phyloP scores from a whole-genome alignment of 2,888 invertebrate species.

The Erebia epiphron region DNA sequence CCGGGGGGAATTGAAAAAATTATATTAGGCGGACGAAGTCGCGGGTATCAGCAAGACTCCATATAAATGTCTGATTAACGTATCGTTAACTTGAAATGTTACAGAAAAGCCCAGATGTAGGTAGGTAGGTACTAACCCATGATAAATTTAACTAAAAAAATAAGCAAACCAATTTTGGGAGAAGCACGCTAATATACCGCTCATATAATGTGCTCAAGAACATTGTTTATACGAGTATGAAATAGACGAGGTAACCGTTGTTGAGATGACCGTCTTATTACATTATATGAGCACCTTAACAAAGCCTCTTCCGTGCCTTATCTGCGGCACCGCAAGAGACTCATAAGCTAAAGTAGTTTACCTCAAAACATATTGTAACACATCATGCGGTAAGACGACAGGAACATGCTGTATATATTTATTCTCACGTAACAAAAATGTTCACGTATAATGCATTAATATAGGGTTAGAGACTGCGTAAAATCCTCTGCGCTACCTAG shows the following conservation, averaged over 20 bases:
- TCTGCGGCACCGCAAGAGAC: slow-evolving; percentile 73
- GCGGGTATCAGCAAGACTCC: too few species aligned
- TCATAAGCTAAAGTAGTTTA: slow-evolving; percentile 77
- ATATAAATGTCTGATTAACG: too few species aligned
- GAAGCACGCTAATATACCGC: slow-evolving; percentile 43
- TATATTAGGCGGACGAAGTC: too few species aligned
- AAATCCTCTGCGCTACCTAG: too few species aligned
- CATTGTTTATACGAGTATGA: slow-evolving; percentile 56
- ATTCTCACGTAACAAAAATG: slow-evolving; percentile 69
- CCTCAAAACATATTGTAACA: slow-evolving; percentile 77
- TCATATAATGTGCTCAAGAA: slow-evolving; percentile 38
- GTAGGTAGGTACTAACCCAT: too few species aligned
- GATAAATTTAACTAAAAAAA: not conserved
- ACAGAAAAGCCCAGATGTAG: too few species aligned
- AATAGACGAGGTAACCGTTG: slow-evolving; percentile 60
- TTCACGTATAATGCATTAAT: not conserved
- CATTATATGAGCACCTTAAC: slow-evolving; percentile 68
- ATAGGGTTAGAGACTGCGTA: not conserved
- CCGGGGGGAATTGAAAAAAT: too few species aligned
- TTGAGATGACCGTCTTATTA: slow-evolving; percentile 70
- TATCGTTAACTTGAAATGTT: too few species aligned
- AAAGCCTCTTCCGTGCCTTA: slow-evolving; percentile 77
- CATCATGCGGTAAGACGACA: slow-evolving; percentile 72
- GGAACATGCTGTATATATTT: slow-evolving; percentile 57
- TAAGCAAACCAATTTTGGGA: slow-evolving; percentile 59